phyloP scores from a whole-genome alignment of 2,797 vertebrate genomes.

The Uromys caudimaculatus region DNA sequence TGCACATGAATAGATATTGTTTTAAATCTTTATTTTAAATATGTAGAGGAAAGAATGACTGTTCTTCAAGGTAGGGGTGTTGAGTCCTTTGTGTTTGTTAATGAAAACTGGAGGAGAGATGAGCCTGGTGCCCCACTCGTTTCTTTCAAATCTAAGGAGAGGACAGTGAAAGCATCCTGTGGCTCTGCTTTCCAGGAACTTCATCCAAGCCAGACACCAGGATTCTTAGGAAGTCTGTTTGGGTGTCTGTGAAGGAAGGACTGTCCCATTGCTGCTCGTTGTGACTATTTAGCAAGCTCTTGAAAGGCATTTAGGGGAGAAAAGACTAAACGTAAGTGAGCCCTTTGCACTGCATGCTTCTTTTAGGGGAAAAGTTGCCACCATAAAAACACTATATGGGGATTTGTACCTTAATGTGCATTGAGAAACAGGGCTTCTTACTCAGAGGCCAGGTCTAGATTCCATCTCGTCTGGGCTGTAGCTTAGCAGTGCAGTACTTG shows the following conservation, averaged over 20 bases:
- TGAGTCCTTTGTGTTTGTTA: neutral
- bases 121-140: neutral
- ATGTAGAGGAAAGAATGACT: neutral
- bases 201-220: neutral
- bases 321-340: constrained; percentile 43
- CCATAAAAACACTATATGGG: neutral
- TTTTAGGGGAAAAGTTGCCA: constrained; percentile 11
- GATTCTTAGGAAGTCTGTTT: neutral
- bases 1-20: neutral
- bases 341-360: neutral
- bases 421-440: neutral
- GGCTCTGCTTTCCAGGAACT: neutral
- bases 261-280: neutral
- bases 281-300: neutral
- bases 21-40: constrained; percentile 47
- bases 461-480: neutral
- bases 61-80: neutral
- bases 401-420: neutral
- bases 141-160: neutral
- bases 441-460: neutral
- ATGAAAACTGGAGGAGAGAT: neutral
- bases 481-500: neutral
- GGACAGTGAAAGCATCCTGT: neutral
- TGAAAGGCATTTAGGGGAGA: constrained; percentile 49
- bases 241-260: neutral